Evolutionary conservation across 2,113 vertebrate species (phyloP).

Genomic region (Platichthys stellatus): DNA sequence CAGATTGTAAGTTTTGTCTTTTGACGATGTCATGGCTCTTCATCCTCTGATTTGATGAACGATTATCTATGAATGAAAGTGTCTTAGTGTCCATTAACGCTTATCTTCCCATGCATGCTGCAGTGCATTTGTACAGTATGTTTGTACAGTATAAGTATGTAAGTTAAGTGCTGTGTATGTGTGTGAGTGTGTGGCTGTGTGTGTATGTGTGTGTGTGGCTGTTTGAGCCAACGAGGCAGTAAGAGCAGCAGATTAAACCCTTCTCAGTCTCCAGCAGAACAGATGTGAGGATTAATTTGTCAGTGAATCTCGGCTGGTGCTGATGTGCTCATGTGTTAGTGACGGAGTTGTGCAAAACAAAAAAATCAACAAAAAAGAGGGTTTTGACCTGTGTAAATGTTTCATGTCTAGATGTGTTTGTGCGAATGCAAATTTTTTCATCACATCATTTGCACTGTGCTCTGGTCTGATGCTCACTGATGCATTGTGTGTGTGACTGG

Average conservation of each 20-base stretch:
- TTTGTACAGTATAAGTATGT: neutral
- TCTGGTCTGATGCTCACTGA: neutral
- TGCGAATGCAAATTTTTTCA: neutral
- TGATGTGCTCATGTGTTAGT: constrained; percentile 22
- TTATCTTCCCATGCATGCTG: neutral
- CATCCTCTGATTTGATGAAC: neutral
- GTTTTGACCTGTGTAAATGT: neutral
- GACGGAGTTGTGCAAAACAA: neutral
- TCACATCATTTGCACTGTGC: neutral
- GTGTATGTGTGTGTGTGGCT: neutral
- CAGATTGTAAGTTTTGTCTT: neutral
- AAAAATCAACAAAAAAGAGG: neutral
- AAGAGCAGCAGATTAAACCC: constrained; percentile 69
- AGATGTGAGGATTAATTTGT: constrained; percentile 73
- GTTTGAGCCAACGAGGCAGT: constrained; percentile 34
- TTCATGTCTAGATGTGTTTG: neutral
- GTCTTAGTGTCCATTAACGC: neutral
- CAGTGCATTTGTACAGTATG: neutral
- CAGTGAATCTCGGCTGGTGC: constrained; percentile 32
- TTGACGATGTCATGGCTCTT: neutral
- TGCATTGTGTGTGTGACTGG: neutral
- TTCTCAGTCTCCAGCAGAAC: constrained; percentile 60
- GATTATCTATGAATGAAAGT: neutral
- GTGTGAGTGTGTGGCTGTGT: neutral
- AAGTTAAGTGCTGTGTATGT: neutral